A percentile compares a stretch with the other conserved stretches of the same genome.
These are phyloP conservation scores for Phrynosoma blainvillii DNA, from an alignment of 2,113 vertebrate genomes.

Conservation along the genomic window DNA sequence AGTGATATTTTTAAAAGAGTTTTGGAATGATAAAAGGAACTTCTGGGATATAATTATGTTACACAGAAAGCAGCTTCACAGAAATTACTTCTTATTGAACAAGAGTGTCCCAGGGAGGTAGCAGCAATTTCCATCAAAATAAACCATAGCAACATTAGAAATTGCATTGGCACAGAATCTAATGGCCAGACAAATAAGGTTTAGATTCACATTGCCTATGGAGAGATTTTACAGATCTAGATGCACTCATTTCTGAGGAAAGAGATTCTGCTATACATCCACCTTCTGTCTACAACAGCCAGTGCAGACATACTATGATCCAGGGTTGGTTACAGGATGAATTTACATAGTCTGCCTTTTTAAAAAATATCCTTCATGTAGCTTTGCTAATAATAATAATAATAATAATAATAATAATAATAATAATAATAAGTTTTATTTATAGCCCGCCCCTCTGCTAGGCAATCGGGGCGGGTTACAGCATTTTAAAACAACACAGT, in stretches of 20 bases:
- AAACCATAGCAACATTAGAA: slow-evolving; percentile 39
- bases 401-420: too few species aligned
- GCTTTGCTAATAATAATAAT: too few species aligned
- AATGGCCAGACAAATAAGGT: slow-evolving; percentile 28
- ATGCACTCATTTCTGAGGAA: slow-evolving; percentile 1
- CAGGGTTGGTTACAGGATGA: not conserved
- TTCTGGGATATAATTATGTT: slow-evolving; percentile 39
- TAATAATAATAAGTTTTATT: too few species aligned
- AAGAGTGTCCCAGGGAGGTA: slow-evolving; percentile 18
- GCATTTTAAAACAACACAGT: too few species aligned
- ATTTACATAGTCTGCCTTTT: not conserved
- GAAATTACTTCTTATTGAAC: slow-evolving; percentile 46
- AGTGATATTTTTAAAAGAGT: slow-evolving; percentile 34
- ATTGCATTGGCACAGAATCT: slow-evolving; percentile 30
- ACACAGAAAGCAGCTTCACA: slow-evolving; percentile 23
- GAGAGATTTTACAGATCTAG: slow-evolving; percentile 37
- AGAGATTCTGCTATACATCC: not conserved
- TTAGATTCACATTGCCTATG: slow-evolving; percentile 32
- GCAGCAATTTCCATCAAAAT: slow-evolving; percentile 51
- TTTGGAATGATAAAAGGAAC: slow-evolving; percentile 30
- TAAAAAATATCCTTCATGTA: not conserved
- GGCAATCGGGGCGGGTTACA: too few species aligned
- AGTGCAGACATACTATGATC: not conserved
- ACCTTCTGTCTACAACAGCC: not conserved
- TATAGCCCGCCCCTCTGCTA: too few species aligned